These are phyloP conservation scores for Drosophila prolongata DNA, from an alignment of 2,888 invertebrate genomes.

Conservation along the genomic window DNA sequence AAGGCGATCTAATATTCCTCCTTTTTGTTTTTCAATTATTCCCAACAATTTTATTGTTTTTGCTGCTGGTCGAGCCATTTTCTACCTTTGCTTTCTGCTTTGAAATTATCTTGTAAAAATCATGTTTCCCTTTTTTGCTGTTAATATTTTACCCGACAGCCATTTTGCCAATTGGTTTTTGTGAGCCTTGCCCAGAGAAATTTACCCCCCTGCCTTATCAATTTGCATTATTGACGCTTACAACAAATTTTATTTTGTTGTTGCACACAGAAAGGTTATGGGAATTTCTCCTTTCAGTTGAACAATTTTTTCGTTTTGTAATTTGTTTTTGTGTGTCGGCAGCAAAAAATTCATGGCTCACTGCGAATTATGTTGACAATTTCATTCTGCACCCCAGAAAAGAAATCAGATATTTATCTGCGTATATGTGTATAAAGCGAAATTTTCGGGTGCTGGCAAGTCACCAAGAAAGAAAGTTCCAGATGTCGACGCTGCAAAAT, in stretches of 20 bases:
- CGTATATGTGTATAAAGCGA: background rate
- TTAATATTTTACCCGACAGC: conserved; percentile 35
- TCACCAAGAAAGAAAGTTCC: conserved; percentile 31
- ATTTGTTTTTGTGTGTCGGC: conserved; percentile 31
- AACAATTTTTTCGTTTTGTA: conserved; percentile 5
- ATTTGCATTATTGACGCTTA: conserved; percentile 68
- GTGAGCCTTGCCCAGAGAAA: background rate
- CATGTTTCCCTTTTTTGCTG: conserved; percentile 2
- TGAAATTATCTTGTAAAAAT: conserved; percentile 10
- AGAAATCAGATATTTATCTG: conserved; percentile 27
- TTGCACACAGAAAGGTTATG: conserved; percentile 18
- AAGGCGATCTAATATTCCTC: background rate
- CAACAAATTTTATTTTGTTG: conserved; percentile 32
- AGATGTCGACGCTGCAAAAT: conserved; percentile 28
- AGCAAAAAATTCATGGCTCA: conserved; percentile 17
- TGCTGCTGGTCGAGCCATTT: background rate
- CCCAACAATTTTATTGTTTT: conserved; percentile 7
- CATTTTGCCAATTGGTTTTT: conserved; percentile 63
- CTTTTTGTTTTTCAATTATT: conserved; percentile 5
- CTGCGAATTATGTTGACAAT: conserved; percentile 43
- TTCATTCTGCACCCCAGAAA: conserved; percentile 19
- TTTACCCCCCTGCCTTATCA: conserved; percentile 49
- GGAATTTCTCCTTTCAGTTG: conserved; percentile 4
- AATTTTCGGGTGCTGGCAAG: conserved; percentile 28
- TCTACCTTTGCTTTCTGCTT: background rate